Evolutionary conservation across 2,888 invertebrate species (phyloP).

Genomic region (Sphaeridia pumilis): DNA sequence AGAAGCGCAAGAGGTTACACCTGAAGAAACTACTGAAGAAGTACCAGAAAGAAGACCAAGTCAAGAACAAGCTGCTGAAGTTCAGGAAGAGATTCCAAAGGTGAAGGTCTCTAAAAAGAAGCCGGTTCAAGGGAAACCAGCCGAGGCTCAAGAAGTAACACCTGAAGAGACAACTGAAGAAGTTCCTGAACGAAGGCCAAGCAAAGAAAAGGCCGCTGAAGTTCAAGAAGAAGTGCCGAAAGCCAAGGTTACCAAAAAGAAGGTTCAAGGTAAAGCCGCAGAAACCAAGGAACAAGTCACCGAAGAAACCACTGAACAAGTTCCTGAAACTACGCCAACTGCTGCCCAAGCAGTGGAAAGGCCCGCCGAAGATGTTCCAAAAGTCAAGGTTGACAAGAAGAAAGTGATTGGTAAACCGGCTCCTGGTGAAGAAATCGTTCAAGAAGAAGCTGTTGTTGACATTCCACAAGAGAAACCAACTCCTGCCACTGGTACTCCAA

Average conservation of each 20-base stretch:
- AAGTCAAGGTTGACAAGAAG: neutral
- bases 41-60: neutral
- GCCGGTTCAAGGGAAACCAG: neutral
- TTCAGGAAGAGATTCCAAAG: slow-evolving; percentile 8
- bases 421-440: slow-evolving; percentile 38
- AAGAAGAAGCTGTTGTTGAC: slow-evolving; percentile 36
- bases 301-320: neutral
- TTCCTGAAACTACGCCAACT: neutral
- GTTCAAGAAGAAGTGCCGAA: neutral
- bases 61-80: slow-evolving; percentile 10
- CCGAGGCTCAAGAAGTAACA: slow-evolving; percentile 15
- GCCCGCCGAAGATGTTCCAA: slow-evolving; percentile 7
- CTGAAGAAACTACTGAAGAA: slow-evolving; percentile 8
- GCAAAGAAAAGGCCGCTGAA: slow-evolving; percentile 6
- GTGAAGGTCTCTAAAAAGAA: neutral
- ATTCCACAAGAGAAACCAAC: neutral
- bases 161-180: slow-evolving; percentile 17
- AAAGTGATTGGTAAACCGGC: neutral
- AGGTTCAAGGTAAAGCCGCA: neutral
- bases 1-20: neutral
- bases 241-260: slow-evolving; percentile 6
- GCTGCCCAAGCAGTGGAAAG: slow-evolving; percentile 2
- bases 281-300: neutral
- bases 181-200: neutral
- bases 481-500: neutral